Conservation (phyloP, 2,797 vertebrate genomes). For the Carcharodon carcharias region DNA sequence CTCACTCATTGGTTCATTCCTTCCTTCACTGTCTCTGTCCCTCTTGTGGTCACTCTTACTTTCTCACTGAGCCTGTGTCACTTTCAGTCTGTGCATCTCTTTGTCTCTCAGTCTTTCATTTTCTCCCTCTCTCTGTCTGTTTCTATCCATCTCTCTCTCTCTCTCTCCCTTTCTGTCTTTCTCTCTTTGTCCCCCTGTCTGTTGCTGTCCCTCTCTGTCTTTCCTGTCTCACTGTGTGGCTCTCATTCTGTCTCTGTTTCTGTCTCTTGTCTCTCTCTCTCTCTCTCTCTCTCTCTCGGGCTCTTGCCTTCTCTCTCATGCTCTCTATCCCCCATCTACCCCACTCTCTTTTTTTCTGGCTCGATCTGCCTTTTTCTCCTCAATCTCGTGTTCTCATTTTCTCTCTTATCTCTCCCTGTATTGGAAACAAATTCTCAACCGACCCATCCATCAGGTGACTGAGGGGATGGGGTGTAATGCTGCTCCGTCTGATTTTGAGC, state of each 20-base stretch:
- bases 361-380: too few species aligned
- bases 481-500: too few species aligned
- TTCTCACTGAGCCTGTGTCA: background rate
- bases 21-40: background rate
- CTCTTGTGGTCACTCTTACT: background rate
- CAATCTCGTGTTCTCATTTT: too few species aligned
- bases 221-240: background rate
- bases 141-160: too few species aligned
- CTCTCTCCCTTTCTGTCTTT: background rate
- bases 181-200: background rate
- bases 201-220: background rate
- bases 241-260: background rate
- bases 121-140: too few species aligned
- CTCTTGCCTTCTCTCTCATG: conserved; percentile 46
- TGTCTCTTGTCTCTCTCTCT: background rate
- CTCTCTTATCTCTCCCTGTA: too few species aligned
- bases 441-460: too few species aligned
- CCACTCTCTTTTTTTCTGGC: too few species aligned
- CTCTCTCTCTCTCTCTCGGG: conserved; percentile 16
- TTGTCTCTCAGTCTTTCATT: too few species aligned
- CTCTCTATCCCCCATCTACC: conserved; percentile 37
- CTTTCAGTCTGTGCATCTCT: too few species aligned
- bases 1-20: background rate
- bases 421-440: too few species aligned
- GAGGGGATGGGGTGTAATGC: too few species aligned